Evolutionary conservation across 2,113 vertebrate species (phyloP).

Genomic region (Malaclemys terrapin): DNA sequence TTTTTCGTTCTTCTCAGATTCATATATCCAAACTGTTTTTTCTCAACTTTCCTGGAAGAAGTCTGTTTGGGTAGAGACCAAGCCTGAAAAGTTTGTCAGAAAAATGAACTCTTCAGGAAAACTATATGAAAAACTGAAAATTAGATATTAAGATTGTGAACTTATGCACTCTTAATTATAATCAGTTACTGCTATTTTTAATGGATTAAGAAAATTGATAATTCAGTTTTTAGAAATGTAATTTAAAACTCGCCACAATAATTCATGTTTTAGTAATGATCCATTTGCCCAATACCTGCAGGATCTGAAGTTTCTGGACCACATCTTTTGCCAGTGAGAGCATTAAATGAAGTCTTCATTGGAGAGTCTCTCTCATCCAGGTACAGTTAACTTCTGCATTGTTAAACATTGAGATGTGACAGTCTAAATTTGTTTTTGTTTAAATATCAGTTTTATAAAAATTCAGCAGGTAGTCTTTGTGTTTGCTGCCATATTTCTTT

Average conservation of each 20-base stretch:
- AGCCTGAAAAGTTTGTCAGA: neutral
- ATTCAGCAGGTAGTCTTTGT: neutral
- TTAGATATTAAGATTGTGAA: neutral
- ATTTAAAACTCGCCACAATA: neutral
- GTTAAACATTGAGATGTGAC: neutral
- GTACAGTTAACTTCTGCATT: constrained; percentile 74
- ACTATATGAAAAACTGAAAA: neutral
- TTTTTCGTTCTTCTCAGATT: neutral
- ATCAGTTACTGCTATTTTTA: neutral
- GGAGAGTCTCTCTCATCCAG: constrained; percentile 98
- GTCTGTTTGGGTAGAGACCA: neutral
- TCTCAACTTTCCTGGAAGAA: neutral
- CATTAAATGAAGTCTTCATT: constrained; percentile 98
- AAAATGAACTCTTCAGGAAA: neutral
- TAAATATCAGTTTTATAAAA: neutral
- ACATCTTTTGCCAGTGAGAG: constrained; percentile 90
- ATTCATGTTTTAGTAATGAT: neutral
- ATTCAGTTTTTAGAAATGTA: neutral
- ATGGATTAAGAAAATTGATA: neutral
- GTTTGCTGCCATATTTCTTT: constrained; percentile 15
- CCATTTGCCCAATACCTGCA: constrained; percentile 48
- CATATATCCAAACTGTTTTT: neutral
- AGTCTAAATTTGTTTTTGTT: neutral
- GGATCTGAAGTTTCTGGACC: constrained; percentile 82
- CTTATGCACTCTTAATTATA: neutral